phyloP scores from a whole-genome alignment of 2,797 vertebrate genomes.

The Pitangus sulphuratus region DNA sequence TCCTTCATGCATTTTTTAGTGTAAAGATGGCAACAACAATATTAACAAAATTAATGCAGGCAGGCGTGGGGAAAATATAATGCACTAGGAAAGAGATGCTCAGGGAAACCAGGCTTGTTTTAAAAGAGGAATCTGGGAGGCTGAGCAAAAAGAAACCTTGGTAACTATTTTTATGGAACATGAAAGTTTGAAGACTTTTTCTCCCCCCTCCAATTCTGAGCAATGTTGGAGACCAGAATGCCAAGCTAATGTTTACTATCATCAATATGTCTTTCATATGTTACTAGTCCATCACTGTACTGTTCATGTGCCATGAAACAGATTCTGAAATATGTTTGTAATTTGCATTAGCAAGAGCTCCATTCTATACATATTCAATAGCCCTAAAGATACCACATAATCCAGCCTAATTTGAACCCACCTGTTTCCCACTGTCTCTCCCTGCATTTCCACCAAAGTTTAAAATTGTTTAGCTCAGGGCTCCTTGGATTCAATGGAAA shows the following conservation, averaged over 20 bases:
- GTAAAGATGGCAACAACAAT: background rate
- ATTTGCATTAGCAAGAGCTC: slow-evolving; percentile 37
- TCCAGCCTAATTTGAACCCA: slow-evolving; percentile 14
- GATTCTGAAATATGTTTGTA: slow-evolving; percentile 33
- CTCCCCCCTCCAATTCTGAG: background rate
- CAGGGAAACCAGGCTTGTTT: background rate
- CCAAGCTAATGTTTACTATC: slow-evolving; percentile 17
- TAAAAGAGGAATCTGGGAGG: background rate
- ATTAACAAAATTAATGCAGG: slow-evolving; percentile 4
- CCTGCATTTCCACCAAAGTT: background rate
- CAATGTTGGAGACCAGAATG: slow-evolving; percentile 29
- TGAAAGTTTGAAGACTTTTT: background rate
- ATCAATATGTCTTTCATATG: slow-evolving; percentile 45
- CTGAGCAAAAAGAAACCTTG: slow-evolving; percentile 14
- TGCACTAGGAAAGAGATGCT: background rate
- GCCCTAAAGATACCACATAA: background rate
- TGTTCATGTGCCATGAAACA: slow-evolving; percentile 17
- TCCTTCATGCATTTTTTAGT: slow-evolving; percentile 29
- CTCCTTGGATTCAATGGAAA: background rate
- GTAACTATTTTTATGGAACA: slow-evolving; percentile 2
- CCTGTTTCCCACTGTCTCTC: slow-evolving; percentile 15
- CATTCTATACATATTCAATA: slow-evolving; percentile 37
- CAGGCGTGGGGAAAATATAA: background rate
- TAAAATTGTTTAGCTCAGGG: background rate
- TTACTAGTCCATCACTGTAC: slow-evolving; percentile 34